A percentile compares a stretch with the other conserved stretches of the same genome.
phyloP scores from a whole-genome alignment of 35 echinoderm and acorn worm genomes.

The Ophioderma brevispina region DNA sequence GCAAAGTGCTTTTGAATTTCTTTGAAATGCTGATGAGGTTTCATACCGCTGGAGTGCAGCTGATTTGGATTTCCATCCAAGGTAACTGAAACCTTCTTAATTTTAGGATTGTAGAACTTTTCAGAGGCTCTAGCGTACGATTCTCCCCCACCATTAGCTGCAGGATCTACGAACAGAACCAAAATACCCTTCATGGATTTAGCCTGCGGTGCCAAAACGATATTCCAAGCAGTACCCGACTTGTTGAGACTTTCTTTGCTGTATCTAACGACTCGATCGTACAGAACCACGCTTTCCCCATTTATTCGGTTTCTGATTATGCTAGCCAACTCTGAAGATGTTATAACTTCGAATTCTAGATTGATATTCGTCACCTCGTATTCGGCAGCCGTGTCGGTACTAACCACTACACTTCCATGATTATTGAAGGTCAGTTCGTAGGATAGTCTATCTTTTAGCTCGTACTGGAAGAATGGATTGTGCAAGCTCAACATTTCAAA shows the following conservation, averaged over 20 bases:
- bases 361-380: neutral
- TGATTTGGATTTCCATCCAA: conserved; percentile 39
- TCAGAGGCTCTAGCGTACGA: neutral
- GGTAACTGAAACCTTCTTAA: conserved; percentile 18
- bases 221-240: conserved; percentile 29
- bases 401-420: neutral
- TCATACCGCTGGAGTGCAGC: conserved; percentile 16
- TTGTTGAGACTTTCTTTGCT: conserved; percentile 12
- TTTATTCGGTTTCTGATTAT: conserved; percentile 15
- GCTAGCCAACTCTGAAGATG: neutral
- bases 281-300: neutral
- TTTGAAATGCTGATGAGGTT: conserved; percentile 32
- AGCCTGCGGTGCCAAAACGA: conserved; percentile 6
- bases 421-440: conserved; percentile 9
- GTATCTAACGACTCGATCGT: conserved; percentile 20
- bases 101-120: conserved; percentile 44
- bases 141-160: conserved; percentile 6
- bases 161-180: conserved; percentile 21
- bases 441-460: neutral
- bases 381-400: neutral
- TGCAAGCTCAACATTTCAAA: neutral
- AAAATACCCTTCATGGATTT: conserved; percentile 47
- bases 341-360: conserved; percentile 39
- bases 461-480: conserved; percentile 10
- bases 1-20: conserved; percentile 32